Percentiles rank a stretch among this genome's conserved stretches.
These are phyloP conservation scores for Potorous gilbertii DNA, from an alignment of 2,797 vertebrate genomes.

Conservation along the genomic window DNA sequence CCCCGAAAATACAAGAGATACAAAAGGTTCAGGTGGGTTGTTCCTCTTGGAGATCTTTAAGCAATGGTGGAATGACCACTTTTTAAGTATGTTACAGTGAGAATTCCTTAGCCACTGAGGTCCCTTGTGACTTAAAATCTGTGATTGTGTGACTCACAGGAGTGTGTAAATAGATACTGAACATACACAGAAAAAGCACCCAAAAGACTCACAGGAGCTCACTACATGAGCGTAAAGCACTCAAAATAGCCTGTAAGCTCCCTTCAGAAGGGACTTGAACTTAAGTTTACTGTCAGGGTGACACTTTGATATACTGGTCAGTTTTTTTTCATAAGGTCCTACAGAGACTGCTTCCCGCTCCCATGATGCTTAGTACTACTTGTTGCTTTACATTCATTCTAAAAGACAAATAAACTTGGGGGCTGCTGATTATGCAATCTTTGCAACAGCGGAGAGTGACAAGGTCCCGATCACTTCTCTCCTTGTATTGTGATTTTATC, in stretches of 20 bases:
- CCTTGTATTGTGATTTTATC: background rate
- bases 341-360: background rate
- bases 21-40: background rate
- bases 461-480: background rate
- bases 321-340: background rate
- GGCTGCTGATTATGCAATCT: background rate
- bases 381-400: background rate
- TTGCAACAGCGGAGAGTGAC: background rate
- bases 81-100: background rate
- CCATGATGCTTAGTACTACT: background rate
- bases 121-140: background rate
- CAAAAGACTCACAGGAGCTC: background rate
- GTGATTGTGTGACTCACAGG: background rate
- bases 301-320: background rate
- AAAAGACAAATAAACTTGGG: background rate
- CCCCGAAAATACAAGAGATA: background rate
- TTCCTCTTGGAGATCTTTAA: background rate
- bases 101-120: background rate
- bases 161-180: background rate
- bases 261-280: background rate
- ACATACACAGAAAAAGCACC: background rate
- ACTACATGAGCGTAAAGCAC: background rate
- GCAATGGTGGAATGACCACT: background rate
- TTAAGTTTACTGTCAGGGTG: background rate
- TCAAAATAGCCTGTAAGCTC: background rate